A percentile compares a stretch with the other conserved stretches of the same genome.
Evolutionary conservation across 2,113 vertebrate genomes (phyloP).

Genomic region (Charadrius vociferus): DNA sequence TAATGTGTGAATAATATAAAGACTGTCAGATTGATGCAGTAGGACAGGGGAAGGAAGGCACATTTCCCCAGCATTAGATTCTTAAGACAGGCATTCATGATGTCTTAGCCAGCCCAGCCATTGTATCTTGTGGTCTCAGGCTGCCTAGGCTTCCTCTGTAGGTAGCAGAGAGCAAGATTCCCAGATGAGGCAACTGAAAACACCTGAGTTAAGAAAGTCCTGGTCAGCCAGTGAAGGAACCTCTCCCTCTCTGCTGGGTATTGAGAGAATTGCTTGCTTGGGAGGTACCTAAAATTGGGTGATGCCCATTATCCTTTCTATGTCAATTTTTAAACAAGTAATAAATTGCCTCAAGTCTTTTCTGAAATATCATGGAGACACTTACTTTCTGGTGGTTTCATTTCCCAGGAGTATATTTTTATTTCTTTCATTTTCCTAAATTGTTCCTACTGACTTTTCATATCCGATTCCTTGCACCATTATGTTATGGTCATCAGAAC

Average conservation of each 20-base stretch:
- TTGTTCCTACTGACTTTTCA: not conserved
- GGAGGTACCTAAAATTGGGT: not conserved
- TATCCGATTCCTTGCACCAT: not conserved
- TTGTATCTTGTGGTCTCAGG: not conserved
- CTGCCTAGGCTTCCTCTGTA: not conserved
- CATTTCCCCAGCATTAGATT: not conserved
- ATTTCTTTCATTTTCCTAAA: not conserved
- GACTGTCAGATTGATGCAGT: not conserved
- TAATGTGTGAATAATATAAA: not conserved
- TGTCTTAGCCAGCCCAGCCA: not conserved
- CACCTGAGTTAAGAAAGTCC: not conserved
- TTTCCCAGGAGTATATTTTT: not conserved
- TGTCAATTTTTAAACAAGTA: not conserved
- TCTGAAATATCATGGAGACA: not conserved
- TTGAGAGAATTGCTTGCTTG: not conserved
- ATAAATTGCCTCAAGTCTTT: not conserved
- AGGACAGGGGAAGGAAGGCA: not conserved
- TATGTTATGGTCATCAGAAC: not conserved
- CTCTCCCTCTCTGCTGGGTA: not conserved
- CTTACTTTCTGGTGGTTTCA: not conserved
- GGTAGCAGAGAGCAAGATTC: not conserved
- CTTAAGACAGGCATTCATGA: not conserved
- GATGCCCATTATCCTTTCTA: not conserved
- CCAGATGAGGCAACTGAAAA: not conserved
- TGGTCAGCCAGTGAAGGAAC: not conserved